A percentile compares a stretch with the other conserved stretches of the same genome.
Evolutionary conservation across 1,140 invertebrate genomes (phyloP).

Genomic region (Propsilocerus akamusi): DNA sequence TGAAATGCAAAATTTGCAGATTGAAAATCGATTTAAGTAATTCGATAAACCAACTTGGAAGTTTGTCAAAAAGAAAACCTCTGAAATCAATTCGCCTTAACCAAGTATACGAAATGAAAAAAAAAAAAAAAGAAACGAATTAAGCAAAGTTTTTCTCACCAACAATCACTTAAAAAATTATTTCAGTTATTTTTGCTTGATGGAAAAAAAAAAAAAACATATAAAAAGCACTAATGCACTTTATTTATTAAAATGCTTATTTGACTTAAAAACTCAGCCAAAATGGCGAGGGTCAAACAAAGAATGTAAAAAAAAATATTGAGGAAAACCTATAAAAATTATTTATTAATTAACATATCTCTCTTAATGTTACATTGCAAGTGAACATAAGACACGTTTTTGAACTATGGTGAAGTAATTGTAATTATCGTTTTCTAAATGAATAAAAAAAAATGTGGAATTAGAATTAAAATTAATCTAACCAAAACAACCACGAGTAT

Average conservation of each 20-base stretch:
- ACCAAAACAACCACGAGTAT: no score
- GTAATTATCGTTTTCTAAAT: no score
- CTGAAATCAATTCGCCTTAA: constrained; percentile 6
- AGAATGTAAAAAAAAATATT: neutral
- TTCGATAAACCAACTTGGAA: no score
- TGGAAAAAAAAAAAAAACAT: neutral
- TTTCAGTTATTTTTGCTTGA: neutral
- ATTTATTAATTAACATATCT: constrained; percentile 3
- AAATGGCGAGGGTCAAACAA: neutral
- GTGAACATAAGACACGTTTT: constrained; percentile 3
- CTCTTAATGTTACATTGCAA: constrained; percentile 4
- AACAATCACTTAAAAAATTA: neutral
- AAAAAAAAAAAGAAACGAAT: constrained; percentile 5
- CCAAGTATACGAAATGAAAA: constrained; percentile 6
- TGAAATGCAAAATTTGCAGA: neutral
- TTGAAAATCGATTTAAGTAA: neutral
- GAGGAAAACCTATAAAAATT: neutral
- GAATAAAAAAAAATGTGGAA: no score
- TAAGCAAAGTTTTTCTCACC: neutral
- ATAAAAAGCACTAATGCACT: neutral
- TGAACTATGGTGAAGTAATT: no score
- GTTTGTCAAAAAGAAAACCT: neutral
- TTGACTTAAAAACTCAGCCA: neutral
- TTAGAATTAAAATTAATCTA: no score
- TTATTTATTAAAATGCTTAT: no score